A percentile compares a stretch with the other conserved stretches of the same genome.
These are phyloP conservation scores for Anguilla marmorata DNA, from an alignment of 2,797 vertebrate species.

Conservation along the genomic window DNA sequence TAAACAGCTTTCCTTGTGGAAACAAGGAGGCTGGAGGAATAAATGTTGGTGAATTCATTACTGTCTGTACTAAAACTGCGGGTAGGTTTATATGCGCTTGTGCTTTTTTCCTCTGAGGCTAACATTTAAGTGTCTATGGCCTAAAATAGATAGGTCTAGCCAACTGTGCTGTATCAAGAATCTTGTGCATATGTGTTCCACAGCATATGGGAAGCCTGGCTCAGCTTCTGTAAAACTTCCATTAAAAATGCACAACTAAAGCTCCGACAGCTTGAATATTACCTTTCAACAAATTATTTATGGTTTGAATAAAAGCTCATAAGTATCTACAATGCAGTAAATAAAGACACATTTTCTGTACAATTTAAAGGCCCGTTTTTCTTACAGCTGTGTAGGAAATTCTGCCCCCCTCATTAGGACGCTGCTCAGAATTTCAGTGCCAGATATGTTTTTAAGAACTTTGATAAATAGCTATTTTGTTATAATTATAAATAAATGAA, in stretches of 20 bases:
- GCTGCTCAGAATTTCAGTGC: conserved; percentile 5
- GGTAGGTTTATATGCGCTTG: conserved; percentile 76
- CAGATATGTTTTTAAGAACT: conserved; percentile 47
- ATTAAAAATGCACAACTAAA: conserved; percentile 87
- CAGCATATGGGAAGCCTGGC: conserved; percentile 79
- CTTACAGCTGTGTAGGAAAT: background rate
- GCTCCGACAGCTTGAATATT: conserved; percentile 84
- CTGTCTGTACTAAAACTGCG: conserved; percentile 74
- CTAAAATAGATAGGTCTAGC: conserved; percentile 74
- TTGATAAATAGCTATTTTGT: conserved; percentile 42
- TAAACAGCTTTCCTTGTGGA: conserved; percentile 75
- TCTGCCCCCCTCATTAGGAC: background rate
- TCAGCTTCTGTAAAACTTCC: conserved; percentile 80
- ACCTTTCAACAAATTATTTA: conserved; percentile 83
- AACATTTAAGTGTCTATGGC: conserved; percentile 75
- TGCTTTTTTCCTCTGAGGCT: conserved; percentile 73
- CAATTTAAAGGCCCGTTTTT: conserved; percentile 56
- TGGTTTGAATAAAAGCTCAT: conserved; percentile 74
- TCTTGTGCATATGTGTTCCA: conserved; percentile 71
- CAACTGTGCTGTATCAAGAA: conserved; percentile 77
- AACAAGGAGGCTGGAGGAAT: conserved; percentile 81
- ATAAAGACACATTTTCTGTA: conserved; percentile 69
- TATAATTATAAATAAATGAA: conserved; percentile 44
- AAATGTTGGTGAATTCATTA: conserved; percentile 78
- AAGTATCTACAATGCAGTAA: conserved; percentile 69